Conservation (phyloP, 2,888 invertebrate genomes). For the Stenurella melanura region DNA sequence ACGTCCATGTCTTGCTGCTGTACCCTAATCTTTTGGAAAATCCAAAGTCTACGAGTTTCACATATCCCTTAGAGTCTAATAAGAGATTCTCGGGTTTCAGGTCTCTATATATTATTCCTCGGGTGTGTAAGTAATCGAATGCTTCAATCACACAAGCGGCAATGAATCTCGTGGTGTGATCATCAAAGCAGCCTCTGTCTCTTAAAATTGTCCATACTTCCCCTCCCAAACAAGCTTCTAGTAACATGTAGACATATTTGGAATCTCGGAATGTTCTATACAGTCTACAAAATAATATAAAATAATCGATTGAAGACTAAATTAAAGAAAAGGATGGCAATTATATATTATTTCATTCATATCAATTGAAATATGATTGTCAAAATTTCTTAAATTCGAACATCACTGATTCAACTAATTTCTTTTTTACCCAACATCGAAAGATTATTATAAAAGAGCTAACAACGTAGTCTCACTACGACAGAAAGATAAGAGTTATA, state of each 20-base stretch:
- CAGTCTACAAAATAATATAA: constrained; percentile 73
- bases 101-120: constrained; percentile 79
- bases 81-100: constrained; percentile 84
- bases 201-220: constrained; percentile 84
- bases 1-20: constrained; percentile 84
- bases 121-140: constrained; percentile 80
- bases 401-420: no score
- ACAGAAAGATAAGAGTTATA: no score
- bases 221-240: constrained; percentile 84
- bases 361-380: no score
- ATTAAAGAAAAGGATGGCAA: background rate
- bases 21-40: constrained; percentile 80
- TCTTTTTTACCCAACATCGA: no score
- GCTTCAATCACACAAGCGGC: constrained; percentile 83
- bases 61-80: constrained; percentile 78
- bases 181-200: constrained; percentile 80
- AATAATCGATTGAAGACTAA: background rate
- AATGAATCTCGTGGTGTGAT: constrained; percentile 80
- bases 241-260: constrained; percentile 83
- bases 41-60: constrained; percentile 83
- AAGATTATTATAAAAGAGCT: no score
- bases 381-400: no score
- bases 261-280: constrained; percentile 81
- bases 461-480: no score
- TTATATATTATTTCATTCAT: background rate